Base-by-base conservation (phyloP, 2,113 vertebrate species). In the Atlantisia rogersi region DNA sequence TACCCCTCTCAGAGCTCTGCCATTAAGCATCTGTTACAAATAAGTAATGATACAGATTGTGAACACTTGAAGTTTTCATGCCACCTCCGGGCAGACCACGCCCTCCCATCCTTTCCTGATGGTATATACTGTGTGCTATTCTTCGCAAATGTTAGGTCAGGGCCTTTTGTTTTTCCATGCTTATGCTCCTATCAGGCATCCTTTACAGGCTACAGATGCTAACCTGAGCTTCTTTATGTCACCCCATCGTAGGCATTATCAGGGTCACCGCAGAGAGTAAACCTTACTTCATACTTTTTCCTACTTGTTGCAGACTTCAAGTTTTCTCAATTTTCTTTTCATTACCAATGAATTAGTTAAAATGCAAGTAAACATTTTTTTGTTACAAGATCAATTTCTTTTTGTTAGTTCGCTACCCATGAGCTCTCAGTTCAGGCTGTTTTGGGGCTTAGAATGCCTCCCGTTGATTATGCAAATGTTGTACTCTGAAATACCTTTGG, bases 141-240 rank as follows among this genome's bases (percentile, higher is more conserved):
- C 15, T 78, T 58, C 58, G 32, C 12, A 39, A 6, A 9, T 63
- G 12, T 63, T 58, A 79, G 6, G 13, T 56, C 31, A 62, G 11
- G 4, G 8, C 9, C 3, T 11, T 6, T 15, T 31, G 22, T 6
- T 32, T 32, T 65, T 37, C 44, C 13, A 52, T 3, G 0, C 1
- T 6, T 8, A 4, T 75, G 5, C 7, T 70, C 7, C 15, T 10
- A 22, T 25, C 25, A 52, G 21, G 1, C 12, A 39, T 29, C 18
- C 40, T 6, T 67, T 62, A 8, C 3, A 62, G 7, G 8, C 5
- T 40, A 9, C 67, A 15, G 22, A 42, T 16, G 24, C 6, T 83
- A 50, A 83, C 13, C 10, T 56, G 19, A 93, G 8, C 15, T 48
- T 37, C 48, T 58, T 24, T 12, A 13, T 42, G 55, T 5, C n/a